Conservation (phyloP, 2,113 vertebrate species). For the Spea bombifrons region DNA sequence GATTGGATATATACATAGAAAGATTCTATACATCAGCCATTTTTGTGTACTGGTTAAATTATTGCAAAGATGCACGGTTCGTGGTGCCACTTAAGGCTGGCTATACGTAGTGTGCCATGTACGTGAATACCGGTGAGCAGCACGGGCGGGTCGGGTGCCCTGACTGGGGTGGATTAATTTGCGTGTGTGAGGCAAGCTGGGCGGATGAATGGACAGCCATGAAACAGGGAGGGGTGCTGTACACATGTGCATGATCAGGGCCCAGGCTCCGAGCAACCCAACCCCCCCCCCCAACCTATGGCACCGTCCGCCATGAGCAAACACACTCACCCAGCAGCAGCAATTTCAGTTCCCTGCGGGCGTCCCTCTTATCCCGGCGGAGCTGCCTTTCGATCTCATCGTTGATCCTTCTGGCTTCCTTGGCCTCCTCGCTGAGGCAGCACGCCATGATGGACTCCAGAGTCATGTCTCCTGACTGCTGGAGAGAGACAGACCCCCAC, state of each 20-base stretch:
- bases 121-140: too few species aligned
- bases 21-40: too few species aligned
- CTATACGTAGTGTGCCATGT: too few species aligned
- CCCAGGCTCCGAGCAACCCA: background rate
- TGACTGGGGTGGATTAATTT: too few species aligned
- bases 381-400: conserved; percentile 79
- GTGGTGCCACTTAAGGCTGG: too few species aligned
- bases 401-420: conserved; percentile 78
- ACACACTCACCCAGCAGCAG: conserved; percentile 69
- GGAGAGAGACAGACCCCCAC: conserved; percentile 57
- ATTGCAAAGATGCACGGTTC: too few species aligned
- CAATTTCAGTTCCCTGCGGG: conserved; percentile 75
- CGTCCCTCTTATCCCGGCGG: conserved; percentile 75
- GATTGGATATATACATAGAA: too few species aligned
- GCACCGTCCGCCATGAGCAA: background rate
- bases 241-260: background rate
- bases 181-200: background rate
- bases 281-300: background rate
- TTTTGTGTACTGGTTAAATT: too few species aligned
- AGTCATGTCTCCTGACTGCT: conserved; percentile 73
- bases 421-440: conserved; percentile 81
- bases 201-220: conserved; percentile 28
- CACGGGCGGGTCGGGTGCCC: too few species aligned
- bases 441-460: conserved; percentile 85
- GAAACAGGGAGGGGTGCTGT: background rate